Evolutionary conservation across 2,888 invertebrate species (phyloP).

Genomic region (Oligia strigilis): DNA sequence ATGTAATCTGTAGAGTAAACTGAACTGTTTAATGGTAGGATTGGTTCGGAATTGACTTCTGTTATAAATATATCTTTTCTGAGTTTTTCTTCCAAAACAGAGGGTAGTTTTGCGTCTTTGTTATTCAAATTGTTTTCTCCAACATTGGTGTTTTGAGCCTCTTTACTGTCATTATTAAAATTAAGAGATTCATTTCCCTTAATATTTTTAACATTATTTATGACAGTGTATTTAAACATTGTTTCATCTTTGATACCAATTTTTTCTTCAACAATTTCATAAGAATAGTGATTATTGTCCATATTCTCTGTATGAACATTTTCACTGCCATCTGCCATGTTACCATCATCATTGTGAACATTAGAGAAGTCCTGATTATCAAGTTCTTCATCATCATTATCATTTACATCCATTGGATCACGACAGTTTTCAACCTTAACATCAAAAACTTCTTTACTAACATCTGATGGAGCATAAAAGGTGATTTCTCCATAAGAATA

Average conservation of each 20-base stretch:
- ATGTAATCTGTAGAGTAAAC: background rate
- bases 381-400: background rate
- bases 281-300: background rate
- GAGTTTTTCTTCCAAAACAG: background rate
- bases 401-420: slow-evolving; percentile 4
- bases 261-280: background rate
- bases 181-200: background rate
- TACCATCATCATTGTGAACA: background rate
- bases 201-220: background rate
- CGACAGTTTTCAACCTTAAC: slow-evolving; percentile 7
- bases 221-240: background rate
- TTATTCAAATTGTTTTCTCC: background rate
- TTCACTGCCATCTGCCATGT: background rate
- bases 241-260: slow-evolving; percentile 5
- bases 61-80: background rate
- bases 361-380: background rate
- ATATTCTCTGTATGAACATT: background rate
- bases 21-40: no score
- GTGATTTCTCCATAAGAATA: slow-evolving; percentile 56
- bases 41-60: background rate
- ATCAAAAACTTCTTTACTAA: no score
- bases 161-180: background rate
- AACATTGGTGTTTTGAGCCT: background rate
- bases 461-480: slow-evolving; percentile 22
- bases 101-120: background rate